Conservation (phyloP, 92 coral and sea anemone species). For the Isaurus tuberculatus region DNA sequence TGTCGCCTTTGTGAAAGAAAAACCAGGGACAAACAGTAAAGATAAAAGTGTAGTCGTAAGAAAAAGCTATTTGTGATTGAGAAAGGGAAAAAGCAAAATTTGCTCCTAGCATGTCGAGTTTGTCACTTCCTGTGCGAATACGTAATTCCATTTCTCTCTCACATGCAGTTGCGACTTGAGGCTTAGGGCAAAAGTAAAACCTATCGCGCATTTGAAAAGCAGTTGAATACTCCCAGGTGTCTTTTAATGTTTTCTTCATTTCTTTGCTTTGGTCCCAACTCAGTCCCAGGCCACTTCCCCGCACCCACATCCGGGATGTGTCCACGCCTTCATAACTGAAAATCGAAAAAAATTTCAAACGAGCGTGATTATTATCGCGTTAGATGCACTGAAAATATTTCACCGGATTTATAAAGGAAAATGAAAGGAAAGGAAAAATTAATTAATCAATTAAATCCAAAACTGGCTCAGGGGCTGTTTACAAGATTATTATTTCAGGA, state of each 20-base stretch:
- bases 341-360: neutral
- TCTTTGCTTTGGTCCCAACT: slow-evolving; percentile 53
- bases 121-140: slow-evolving; percentile 39
- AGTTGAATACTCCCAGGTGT: slow-evolving; percentile 48
- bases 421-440: no score
- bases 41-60: neutral
- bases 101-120: slow-evolving; percentile 55
- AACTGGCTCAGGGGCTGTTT: no score
- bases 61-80: slow-evolving; percentile 16
- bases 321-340: neutral
- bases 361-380: neutral
- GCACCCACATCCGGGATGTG: slow-evolving; percentile 55
- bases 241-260: slow-evolving; percentile 39
- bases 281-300: slow-evolving; percentile 56
- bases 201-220: slow-evolving; percentile 16
- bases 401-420: no score
- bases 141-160: slow-evolving; percentile 28
- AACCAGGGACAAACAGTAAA: slow-evolving; percentile 58
- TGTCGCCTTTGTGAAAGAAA: slow-evolving; percentile 24
- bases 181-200: neutral
- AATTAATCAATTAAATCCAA: no score
- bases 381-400: neutral
- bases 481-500: no score
- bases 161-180: slow-evolving; percentile 5
- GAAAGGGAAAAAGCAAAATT: slow-evolving; percentile 44